These are phyloP conservation scores for Psettodes erumei DNA, from an alignment of 2,113 vertebrate species.

Conservation along the genomic window DNA sequence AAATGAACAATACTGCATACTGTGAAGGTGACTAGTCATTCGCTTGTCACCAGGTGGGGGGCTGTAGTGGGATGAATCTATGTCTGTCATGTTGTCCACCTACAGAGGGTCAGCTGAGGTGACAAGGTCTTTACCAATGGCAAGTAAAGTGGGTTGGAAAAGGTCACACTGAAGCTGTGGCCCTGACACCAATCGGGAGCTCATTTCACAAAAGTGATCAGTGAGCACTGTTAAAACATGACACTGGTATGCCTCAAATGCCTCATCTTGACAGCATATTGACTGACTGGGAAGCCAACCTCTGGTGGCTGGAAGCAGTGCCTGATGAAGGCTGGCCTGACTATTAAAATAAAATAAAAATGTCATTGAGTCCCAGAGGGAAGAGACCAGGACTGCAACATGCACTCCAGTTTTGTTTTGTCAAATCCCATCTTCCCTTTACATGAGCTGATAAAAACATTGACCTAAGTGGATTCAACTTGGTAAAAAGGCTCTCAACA, in stretches of 20 bases:
- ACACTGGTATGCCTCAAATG: not conserved
- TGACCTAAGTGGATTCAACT: not conserved
- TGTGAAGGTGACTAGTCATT: slow-evolving; percentile 42
- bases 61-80: not conserved
- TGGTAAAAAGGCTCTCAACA: not conserved
- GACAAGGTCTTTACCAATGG: not conserved
- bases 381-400: not conserved
- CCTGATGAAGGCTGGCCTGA: not conserved
- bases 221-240: not conserved
- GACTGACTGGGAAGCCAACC: not conserved
- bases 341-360: slow-evolving; percentile 6
- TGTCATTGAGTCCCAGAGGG: not conserved
- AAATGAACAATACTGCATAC: not conserved
- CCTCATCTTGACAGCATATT: not conserved
- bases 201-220: not conserved
- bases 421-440: not conserved
- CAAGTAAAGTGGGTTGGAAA: not conserved
- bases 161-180: not conserved
- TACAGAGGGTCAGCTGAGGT: not conserved
- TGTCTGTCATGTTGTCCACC: not conserved
- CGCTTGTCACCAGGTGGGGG: not conserved
- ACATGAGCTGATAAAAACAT: not conserved
- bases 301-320: not conserved
- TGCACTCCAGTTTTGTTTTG: not conserved
- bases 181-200: not conserved